Conservation (phyloP, 1,140 invertebrate genomes). For the Aleiodes sp. region DNA sequence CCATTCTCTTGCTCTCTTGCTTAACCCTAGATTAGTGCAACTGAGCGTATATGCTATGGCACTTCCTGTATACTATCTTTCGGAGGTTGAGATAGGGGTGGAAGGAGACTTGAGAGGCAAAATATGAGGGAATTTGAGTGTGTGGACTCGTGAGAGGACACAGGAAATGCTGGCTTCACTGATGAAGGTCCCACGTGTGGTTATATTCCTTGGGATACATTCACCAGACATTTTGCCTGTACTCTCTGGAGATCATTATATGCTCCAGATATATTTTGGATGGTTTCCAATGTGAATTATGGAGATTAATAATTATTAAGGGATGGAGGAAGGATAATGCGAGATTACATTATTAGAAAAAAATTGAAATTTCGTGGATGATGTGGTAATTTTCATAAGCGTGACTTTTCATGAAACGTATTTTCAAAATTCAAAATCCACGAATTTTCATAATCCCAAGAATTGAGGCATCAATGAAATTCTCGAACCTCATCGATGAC, state of each 20-base stretch:
- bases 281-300: background rate
- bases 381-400: too few species aligned
- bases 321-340: too few species aligned
- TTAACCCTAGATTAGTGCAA: conserved; percentile 31
- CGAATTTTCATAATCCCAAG: too few species aligned
- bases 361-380: too few species aligned
- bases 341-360: too few species aligned
- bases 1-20: background rate
- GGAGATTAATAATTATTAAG: too few species aligned
- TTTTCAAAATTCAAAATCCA: too few species aligned
- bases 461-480: too few species aligned
- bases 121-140: too few species aligned
- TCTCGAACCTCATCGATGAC: too few species aligned
- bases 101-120: background rate
- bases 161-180: background rate
- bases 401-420: too few species aligned
- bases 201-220: background rate
- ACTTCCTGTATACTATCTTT: conserved; percentile 19
- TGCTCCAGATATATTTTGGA: background rate
- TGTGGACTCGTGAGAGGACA: too few species aligned
- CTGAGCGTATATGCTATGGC: background rate
- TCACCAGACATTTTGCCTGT: background rate
- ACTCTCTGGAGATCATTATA: background rate
- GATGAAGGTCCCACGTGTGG: conserved; percentile 8
- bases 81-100: background rate